Base-by-base conservation (phyloP, 2,888 invertebrate genomes). In the Formica aserva region DNA sequence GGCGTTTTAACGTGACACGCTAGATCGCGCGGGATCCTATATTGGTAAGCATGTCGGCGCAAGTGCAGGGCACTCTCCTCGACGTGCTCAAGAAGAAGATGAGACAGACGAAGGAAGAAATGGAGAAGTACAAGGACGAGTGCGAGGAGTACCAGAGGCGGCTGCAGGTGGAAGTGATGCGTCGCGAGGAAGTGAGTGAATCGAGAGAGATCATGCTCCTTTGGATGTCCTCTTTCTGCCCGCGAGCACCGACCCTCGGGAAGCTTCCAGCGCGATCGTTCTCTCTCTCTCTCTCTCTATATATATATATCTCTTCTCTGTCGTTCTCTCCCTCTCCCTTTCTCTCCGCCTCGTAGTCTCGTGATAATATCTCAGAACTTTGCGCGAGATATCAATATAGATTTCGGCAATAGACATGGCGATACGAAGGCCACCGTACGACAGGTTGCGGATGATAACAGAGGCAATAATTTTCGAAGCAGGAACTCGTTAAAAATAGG, bases 31-130 rank as follows among this genome's bases (percentile, higher is more conserved):
- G 83, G 72, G 85, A 60, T 78, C 45, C 35, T 35, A 26, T 32
- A 71, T 60, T 35, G 41, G 78, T 18, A 88, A 93, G 95, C 96
- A 98, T 98, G 98, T 97, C 98, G 96, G 97, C 98, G 95, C 98
- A 97, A 95, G 97, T 98, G 96, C 98, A 98, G 96, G 98, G 98
- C 95, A 97, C 98, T 94, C 97, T 99, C 93, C 96, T 99, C 95
- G 99, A 99, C 96, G 98, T 99, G 94, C 97, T 99, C 94, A 99
- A 99, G 97, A 99, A 99, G 97, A 99, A 99, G 97, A 99, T 99
- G 99, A 97, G 98, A 93, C 98, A 98, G 96, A 98, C 99, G 93
- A 99, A 99, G 96, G 99, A 99, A 95, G 99, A 99, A 96, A 98
- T 99, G 97, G 99, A 99, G 95, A 97, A 98, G 95, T 98, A 98